Evolutionary conservation across 1,140 invertebrate genomes (phyloP), one percentile per base, ranked within the genome.

Genomic region (Schlechtendalia chinensis): DNA sequence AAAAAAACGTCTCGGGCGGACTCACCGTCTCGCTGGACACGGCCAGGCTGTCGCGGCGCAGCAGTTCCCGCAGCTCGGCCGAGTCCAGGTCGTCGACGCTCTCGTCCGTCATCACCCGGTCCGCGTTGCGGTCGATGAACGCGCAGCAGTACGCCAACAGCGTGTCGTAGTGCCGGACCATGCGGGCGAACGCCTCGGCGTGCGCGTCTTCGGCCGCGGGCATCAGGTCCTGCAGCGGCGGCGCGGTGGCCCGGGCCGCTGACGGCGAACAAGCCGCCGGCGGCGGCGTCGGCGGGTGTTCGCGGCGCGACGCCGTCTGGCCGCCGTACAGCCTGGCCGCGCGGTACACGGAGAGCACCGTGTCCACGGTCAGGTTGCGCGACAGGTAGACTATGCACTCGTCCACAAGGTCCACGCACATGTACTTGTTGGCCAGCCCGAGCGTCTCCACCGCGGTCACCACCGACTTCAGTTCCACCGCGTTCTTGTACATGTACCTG

Each of bases 351-450:
- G 86, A 82, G 0, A 90, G 85, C 3, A 89, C 89, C n/a, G 87
- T 89, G 1, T 83, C 83, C 0, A 85, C 80, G 4, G 83, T 86
- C 0, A 89, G 81, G 81, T 88, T 87, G 3, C 83, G 83, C 22
- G 88, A 88, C 2, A 93, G 86, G 74, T 89, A 91, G 12, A 87
- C 85, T 5, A 91, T 88, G 77, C 91, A 91, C 16, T 89, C 84
- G 65, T 88, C 85, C 19, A 89, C 89, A 14, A 93, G 86, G 47
- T 88, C 89, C 2, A 88, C 87, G 80, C 91, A 91, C 6, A 91
- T 85, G 82, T 92, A 93, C 81, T 91, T 90, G 83, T 91, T 89
- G 10, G 91, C 90, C 1, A 89, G 90, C 83, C 91, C 89, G 0
- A 93, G 87, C 0, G 91, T 90, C 11, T 87, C 87, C 22, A 92